phyloP scores from a whole-genome alignment of 2,113 vertebrate genomes.

The Castor canadensis region DNA sequence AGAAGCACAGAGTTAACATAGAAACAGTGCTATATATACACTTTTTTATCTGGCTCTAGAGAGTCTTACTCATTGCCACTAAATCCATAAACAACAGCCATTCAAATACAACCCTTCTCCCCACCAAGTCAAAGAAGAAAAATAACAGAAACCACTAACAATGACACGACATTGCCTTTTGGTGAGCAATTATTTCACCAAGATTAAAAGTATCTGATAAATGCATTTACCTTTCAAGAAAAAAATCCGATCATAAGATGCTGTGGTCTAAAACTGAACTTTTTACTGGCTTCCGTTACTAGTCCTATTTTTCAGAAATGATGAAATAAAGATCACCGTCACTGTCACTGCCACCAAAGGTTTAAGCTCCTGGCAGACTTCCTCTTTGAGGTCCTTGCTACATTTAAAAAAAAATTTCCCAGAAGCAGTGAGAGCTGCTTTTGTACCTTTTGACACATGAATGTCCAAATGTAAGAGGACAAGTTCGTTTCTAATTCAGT shows the following conservation, averaged over 20 bases:
- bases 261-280: neutral
- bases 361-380: neutral
- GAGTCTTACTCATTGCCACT: neutral
- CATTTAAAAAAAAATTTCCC: neutral
- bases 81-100: neutral
- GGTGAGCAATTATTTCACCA: neutral
- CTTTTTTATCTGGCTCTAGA: neutral
- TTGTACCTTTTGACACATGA: neutral
- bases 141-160: neutral
- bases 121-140: neutral
- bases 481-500: neutral
- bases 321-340: neutral
- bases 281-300: neutral
- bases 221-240: constrained; percentile 62
- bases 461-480: neutral
- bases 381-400: constrained; percentile 32
- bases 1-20: constrained; percentile 17
- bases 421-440: neutral
- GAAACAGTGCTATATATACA: neutral
- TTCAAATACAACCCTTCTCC: neutral
- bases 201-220: constrained; percentile 5
- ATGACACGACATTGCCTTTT: neutral
- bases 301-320: constrained; percentile 24
- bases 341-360: neutral
- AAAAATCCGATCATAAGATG: neutral